A percentile compares a stretch with the other conserved stretches of the same genome.
These are phyloP conservation scores for Nezara viridula DNA, from an alignment of 2,888 invertebrate genomes.

Conservation along the genomic window DNA sequence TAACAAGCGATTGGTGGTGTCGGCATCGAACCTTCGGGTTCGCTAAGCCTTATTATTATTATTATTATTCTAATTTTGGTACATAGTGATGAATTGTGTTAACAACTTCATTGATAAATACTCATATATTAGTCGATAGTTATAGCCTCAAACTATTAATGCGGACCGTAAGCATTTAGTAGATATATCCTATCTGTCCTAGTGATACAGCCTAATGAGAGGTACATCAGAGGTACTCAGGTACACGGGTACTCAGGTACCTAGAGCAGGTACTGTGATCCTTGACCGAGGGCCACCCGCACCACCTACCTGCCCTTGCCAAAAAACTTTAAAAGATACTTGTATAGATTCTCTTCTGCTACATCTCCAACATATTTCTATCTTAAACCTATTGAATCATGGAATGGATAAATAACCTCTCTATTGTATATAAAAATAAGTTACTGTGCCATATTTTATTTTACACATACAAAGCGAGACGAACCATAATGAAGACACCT, in stretches of 20 bases:
- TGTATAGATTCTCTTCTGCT: neutral
- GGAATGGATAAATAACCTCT: too few relatives aligned
- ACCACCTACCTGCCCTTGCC: neutral
- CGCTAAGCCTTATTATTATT: too few relatives aligned
- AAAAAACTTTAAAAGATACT: neutral
- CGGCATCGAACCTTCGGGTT: too few relatives aligned
- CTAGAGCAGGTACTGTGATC: neutral
- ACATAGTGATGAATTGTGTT: neutral
- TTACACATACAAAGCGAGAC: too few relatives aligned
- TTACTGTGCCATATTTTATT: too few relatives aligned
- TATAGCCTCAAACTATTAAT: neutral
- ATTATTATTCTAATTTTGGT: too few relatives aligned
- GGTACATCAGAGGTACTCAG: neutral
- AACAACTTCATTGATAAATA: neutral
- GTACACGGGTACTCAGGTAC: neutral
- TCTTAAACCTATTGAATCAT: too few relatives aligned
- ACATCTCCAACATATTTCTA: neutral
- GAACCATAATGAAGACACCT: too few relatives aligned
- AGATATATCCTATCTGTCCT: neutral
- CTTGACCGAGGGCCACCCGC: neutral
- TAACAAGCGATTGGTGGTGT: too few relatives aligned
- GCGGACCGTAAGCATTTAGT: neutral
- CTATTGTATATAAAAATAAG: too few relatives aligned
- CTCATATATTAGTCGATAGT: neutral
- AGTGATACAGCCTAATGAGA: neutral